Evolutionary conservation across 2,113 vertebrate species (phyloP).

Genomic region (Burhinus oedicnemus): DNA sequence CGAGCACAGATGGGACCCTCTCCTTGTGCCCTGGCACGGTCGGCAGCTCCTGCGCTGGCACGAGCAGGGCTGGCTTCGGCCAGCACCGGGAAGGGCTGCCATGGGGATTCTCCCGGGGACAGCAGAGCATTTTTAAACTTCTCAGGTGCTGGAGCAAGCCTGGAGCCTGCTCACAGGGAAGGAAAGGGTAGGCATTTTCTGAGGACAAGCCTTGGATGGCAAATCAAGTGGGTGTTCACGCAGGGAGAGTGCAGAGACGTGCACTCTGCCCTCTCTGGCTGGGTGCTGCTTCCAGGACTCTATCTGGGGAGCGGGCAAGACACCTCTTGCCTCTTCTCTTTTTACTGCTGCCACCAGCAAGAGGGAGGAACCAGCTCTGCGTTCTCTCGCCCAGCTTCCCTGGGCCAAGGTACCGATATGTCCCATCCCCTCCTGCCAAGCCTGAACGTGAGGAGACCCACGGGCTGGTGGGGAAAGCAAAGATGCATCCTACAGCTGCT

Average conservation of each 20-base stretch:
- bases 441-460: not conserved
- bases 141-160: not conserved
- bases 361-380: not conserved
- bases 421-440: not conserved
- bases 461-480: not conserved
- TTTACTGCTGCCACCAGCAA: not conserved
- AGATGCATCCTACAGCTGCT: not conserved
- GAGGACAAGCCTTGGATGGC: not conserved
- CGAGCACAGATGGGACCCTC: not conserved
- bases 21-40: not conserved
- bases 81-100: not conserved
- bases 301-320: not conserved
- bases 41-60: not conserved
- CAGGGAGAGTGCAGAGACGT: accelerated
- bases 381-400: not conserved
- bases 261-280: not conserved
- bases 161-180: not conserved
- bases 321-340: not conserved
- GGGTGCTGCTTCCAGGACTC: not conserved
- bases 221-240: not conserved
- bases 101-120: not conserved
- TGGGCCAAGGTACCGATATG: accelerated
- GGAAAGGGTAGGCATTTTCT: not conserved
- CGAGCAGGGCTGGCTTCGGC: accelerated
- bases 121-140: not conserved